Evolutionary conservation across 2,888 invertebrate species (phyloP).

Genomic region (Archaeoteleia sp.): DNA sequence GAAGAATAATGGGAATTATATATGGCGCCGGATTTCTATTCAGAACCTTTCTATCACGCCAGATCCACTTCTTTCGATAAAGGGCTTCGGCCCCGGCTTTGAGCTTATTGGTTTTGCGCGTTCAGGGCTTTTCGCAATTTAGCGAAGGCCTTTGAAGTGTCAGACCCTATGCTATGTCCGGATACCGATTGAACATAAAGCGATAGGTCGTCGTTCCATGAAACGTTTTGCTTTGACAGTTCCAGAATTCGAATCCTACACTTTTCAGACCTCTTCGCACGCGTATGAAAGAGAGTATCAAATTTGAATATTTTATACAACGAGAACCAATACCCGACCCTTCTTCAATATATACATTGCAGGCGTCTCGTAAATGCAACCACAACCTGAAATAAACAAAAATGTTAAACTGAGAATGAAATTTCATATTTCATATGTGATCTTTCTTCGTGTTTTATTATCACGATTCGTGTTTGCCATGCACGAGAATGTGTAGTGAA

Average conservation of each 20-base stretch:
- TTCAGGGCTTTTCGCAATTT: conserved; percentile 62
- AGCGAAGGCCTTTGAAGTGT: conserved; percentile 58
- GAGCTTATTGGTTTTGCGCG: conserved; percentile 62
- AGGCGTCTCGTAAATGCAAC: too few species aligned
- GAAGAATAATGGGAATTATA: conserved; percentile 70
- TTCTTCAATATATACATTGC: neutral
- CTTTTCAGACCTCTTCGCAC: conserved; percentile 36
- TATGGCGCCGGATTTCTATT: conserved; percentile 71
- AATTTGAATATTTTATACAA: conserved; percentile 47
- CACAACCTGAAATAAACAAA: too few species aligned
- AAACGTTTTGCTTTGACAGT: conserved; percentile 54
- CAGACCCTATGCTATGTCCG: conserved; percentile 56
- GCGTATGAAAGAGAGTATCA: conserved; percentile 42
- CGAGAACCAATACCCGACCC: conserved; percentile 3
- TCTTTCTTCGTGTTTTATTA: neutral
- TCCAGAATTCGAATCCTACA: conserved; percentile 53
- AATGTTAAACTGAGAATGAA: too few species aligned
- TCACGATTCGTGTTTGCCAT: neutral
- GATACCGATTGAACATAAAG: conserved; percentile 53
- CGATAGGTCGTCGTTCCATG: conserved; percentile 50
- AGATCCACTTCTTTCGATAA: conserved; percentile 66
- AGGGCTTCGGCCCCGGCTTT: conserved; percentile 52
- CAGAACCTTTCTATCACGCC: conserved; percentile 58
- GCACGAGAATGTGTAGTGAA: neutral
- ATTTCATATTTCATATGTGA: neutral